Evolutionary conservation across 2,888 invertebrate genomes (phyloP), one percentile per base, ranked within the genome.

Genomic region (Cephonodes hylas): DNA sequence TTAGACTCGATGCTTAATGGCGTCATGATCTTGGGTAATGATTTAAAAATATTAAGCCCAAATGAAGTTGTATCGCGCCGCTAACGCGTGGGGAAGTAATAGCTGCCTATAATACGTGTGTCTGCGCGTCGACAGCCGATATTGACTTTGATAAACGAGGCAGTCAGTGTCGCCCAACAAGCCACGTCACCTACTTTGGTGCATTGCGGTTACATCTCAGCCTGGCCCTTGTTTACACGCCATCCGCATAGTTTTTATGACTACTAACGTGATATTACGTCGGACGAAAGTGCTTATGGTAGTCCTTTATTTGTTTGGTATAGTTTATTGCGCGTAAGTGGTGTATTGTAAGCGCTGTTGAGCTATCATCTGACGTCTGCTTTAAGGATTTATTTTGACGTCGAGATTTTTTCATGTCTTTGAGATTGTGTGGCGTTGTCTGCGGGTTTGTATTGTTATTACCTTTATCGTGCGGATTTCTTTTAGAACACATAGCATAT

Each of bases 121-220:
- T 84, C 75, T 79, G 75, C 78, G 80, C 82, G 85, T 79, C 84
- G 88, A 84, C 88, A 88, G 89, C 80, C 88, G 88, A 91, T 91
- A 91, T 89, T 89, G 91, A 90, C 91, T 91, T 89, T 92, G 91
- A 90, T 90, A 91, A 91, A 91, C 85, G 91, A 91, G 83, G 82
- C 70, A 83, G 81, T 81, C 83, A 85, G 80, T 89, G 91, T 90
- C 89, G 85, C 86, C 85, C 79, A 84, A 88, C 89, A 74, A 88
- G 88, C 89, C 81, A 83, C 89, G 89, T 91, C 91, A 90, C 84
- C 77, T 80, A 81, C 84, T 89, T 88, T 91, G 91, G 90, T 92
- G 91, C 91, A 91, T 85, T 90, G 90, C 90, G 88, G 89, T 82
- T 79, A 84, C 79, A 84, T 85, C 85, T 84, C 72, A 79, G 77